Evolutionary conservation across 1,140 invertebrate genomes (phyloP), one percentile per base, ranked within the genome.

Genomic region (Drosophila mauritiana): DNA sequence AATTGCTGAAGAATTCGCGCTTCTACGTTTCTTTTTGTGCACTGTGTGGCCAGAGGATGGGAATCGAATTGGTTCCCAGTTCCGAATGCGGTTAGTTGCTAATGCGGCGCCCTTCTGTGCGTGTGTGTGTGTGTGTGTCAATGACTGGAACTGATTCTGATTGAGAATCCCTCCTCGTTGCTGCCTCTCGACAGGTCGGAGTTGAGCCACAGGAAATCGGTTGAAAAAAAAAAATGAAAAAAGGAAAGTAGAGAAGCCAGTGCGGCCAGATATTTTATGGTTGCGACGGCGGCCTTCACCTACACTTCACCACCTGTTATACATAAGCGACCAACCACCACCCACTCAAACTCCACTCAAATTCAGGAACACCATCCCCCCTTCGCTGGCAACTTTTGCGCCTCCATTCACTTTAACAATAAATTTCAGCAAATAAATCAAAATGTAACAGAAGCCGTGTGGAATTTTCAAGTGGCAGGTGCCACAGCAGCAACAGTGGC

Each of bases 401-500:
- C 73, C 73, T 67, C 42, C 74, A 77, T 77, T 69, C 78, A 75
- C 70, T 79, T 86, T 76, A 70, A 86, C 83, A 86, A 86, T 86
- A 86, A 86, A 86, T 86, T 86, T 86, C 78, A 82, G 83, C 82
- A 86, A 86, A 86, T 86, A 86, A 86, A 86, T 86, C 83, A 86
- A 86, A 86, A 88, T 86, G 82, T 88, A 82, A 86, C 79, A 81
- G 78, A 81, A 86, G 82, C 82, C 78, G 74, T 73, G 82, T 70
- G 83, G 75, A 78, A 86, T 86, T 88, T 86, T 78, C 70, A 86
- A 86, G 83, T 80, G 78, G 61, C 82, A 86, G 82, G 82, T 86
- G 82, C 64, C 65, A 51, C 73, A 43, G 36, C 12, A 53, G 46
- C 11, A 22, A 8, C 27, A 31, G 27, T 3, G 8, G 27, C 27